Percentiles rank a stretch among this genome's conserved stretches.
phyloP scores from a whole-genome alignment of 2,888 invertebrate genomes.

The Xylota sylvarum region DNA sequence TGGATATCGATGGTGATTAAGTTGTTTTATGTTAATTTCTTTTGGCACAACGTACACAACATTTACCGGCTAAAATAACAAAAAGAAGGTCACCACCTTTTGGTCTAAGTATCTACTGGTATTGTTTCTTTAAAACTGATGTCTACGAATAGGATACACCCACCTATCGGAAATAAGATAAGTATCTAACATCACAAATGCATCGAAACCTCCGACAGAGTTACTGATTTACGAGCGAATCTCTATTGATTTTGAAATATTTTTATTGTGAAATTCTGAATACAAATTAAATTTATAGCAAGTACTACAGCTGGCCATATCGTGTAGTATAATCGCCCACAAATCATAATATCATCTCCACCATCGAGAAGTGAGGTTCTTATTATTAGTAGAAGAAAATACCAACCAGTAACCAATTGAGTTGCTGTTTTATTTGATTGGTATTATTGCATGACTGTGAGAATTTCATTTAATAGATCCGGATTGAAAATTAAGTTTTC shows the following conservation, averaged over 20 bases:
- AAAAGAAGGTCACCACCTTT: slow-evolving; percentile 46
- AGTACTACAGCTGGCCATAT: slow-evolving; percentile 3
- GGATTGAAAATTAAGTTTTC: slow-evolving; percentile 6
- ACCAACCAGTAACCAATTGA: neutral
- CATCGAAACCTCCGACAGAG: slow-evolving; percentile 11
- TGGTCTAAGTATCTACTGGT: slow-evolving; percentile 16
- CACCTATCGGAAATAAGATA: slow-evolving; percentile 63
- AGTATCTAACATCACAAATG: slow-evolving; percentile 57
- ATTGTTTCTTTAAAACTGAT: slow-evolving; percentile 10
- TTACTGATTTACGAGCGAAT: slow-evolving; percentile 27
- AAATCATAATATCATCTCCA: slow-evolving; percentile 7
- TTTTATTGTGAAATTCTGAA: slow-evolving; percentile 13
- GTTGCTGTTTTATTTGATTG: slow-evolving; percentile 16
- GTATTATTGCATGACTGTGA: slow-evolving; percentile 11
- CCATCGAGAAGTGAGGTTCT: neutral
- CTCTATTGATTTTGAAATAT: slow-evolving; percentile 12
- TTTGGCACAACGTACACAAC: slow-evolving; percentile 13
- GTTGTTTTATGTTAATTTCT: slow-evolving; percentile 72
- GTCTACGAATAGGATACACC: neutral
- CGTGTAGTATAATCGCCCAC: neutral
- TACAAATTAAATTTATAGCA: slow-evolving; percentile 13
- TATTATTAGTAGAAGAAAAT: neutral
- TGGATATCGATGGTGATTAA: slow-evolving; percentile 67
- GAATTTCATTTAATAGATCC: slow-evolving; percentile 27
- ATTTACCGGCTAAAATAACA: slow-evolving; percentile 32